phyloP scores from a whole-genome alignment of 2,888 invertebrate species.

The Phytoseiulus persimilis region DNA sequence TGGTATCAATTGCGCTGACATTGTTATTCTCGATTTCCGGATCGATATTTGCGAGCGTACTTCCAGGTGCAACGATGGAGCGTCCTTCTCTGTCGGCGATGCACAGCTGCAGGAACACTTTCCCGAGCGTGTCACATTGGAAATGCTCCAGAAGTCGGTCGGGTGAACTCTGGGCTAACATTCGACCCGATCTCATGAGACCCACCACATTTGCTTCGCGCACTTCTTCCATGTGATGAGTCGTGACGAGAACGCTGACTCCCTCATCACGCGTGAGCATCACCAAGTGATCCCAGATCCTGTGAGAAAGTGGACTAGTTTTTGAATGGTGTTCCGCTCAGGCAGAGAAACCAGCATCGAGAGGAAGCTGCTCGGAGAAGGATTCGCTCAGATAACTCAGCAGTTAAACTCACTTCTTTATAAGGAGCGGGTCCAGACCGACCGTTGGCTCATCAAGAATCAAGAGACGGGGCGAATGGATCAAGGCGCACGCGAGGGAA shows the following conservation, averaged over 20 bases:
- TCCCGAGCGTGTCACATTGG: constrained; percentile 49
- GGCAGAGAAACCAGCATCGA: too few species aligned
- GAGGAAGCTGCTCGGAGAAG: too few species aligned
- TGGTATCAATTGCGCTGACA: too few species aligned
- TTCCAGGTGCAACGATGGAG: neutral
- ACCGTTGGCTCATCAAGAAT: constrained; percentile 89
- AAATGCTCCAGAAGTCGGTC: constrained; percentile 47
- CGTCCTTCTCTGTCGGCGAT: constrained; percentile 42
- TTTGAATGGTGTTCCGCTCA: too few species aligned
- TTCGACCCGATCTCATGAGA: constrained; percentile 50
- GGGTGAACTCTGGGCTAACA: constrained; percentile 51
- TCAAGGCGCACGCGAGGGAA: constrained; percentile 80
- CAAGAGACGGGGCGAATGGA: constrained; percentile 82
- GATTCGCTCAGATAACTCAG: too few species aligned
- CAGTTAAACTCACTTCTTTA: constrained; percentile 45
- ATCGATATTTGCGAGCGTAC: neutral
- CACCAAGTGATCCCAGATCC: constrained; percentile 87
- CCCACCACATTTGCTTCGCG: constrained; percentile 50
- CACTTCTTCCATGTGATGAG: constrained; percentile 93
- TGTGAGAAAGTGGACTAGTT: too few species aligned
- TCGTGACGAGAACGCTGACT: constrained; percentile 55
- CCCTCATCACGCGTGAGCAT: constrained; percentile 88
- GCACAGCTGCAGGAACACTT: constrained; percentile 51
- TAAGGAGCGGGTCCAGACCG: constrained; percentile 76
- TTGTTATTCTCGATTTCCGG: neutral